Evolutionary conservation across 2,888 invertebrate species (phyloP).

Genomic region (Thalpophila matura): DNA sequence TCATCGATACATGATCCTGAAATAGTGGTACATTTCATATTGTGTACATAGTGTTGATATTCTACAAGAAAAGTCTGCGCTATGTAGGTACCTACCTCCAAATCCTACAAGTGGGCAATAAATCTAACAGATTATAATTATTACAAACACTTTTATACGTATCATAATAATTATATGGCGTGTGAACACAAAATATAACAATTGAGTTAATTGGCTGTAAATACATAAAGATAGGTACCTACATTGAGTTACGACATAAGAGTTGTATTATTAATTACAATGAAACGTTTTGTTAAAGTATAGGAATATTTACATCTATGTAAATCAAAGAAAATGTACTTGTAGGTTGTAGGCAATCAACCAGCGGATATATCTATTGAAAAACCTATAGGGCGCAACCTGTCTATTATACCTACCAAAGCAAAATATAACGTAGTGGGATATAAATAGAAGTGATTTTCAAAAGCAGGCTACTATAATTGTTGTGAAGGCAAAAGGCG

Average conservation of each 20-base stretch:
- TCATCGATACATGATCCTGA: background rate
- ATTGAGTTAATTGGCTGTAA: constrained; percentile 33
- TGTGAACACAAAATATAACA: constrained; percentile 21
- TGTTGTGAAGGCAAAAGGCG: constrained; percentile 77
- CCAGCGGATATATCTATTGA: constrained; percentile 21
- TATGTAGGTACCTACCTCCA: too few species aligned
- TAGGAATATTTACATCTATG: too few species aligned
- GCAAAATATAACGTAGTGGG: constrained; percentile 66
- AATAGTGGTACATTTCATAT: background rate
- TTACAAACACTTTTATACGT: constrained; percentile 18
- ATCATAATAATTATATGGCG: too few species aligned
- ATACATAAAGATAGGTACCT: constrained; percentile 15
- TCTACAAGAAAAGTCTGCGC: too few species aligned
- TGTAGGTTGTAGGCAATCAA: background rate
- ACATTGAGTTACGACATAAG: background rate
- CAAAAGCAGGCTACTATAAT: constrained; percentile 66
- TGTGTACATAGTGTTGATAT: background rate
- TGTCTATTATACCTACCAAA: constrained; percentile 42
- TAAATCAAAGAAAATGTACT: too few species aligned
- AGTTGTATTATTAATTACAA: constrained; percentile 12
- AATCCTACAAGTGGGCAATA: constrained; percentile 38
- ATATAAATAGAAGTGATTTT: constrained; percentile 68
- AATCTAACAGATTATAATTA: constrained; percentile 27
- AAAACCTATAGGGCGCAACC: constrained; percentile 11
- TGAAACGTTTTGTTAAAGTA: background rate